These are phyloP conservation scores for Nemotelus nigrinus DNA, from an alignment of 2,888 invertebrate genomes.

Conservation along the genomic window DNA sequence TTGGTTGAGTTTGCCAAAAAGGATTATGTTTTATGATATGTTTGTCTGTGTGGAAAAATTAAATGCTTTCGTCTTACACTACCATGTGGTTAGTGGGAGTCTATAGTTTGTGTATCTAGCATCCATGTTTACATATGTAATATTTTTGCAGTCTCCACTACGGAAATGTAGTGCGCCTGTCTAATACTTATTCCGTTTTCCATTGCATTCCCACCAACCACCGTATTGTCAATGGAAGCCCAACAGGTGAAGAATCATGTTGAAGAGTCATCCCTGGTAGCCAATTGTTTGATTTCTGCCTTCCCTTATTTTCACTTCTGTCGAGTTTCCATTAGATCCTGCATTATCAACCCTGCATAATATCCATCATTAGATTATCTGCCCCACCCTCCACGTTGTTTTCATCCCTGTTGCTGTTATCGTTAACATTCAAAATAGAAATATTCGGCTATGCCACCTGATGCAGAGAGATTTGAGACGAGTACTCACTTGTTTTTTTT, in stretches of 20 bases:
- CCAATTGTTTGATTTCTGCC: neutral
- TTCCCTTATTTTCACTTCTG: neutral
- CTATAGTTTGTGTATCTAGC: no score
- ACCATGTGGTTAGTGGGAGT: no score
- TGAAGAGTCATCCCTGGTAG: neutral
- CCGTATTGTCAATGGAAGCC: neutral
- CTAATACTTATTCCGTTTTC: neutral
- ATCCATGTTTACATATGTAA: no score
- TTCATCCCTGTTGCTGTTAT: no score
- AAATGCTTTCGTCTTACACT: no score
- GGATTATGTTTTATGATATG: no score
- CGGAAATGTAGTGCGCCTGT: conserved; percentile 7
- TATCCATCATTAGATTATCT: neutral
- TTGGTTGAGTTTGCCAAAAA: no score
- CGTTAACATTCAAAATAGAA: no score
- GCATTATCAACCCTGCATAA: neutral
- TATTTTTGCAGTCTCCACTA: neutral
- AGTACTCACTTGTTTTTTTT: no score
- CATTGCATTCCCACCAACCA: neutral
- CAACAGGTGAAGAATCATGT: conserved; percentile 12
- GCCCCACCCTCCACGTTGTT: neutral
- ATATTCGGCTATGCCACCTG: no score
- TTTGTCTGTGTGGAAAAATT: no score
- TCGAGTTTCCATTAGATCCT: neutral
- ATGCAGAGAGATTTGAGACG: no score